Percentiles rank a stretch among this genome's conserved stretches.
Evolutionary conservation across 2,797 vertebrate genomes (phyloP).

Genomic region (Dicrostonyx torquatus): DNA sequence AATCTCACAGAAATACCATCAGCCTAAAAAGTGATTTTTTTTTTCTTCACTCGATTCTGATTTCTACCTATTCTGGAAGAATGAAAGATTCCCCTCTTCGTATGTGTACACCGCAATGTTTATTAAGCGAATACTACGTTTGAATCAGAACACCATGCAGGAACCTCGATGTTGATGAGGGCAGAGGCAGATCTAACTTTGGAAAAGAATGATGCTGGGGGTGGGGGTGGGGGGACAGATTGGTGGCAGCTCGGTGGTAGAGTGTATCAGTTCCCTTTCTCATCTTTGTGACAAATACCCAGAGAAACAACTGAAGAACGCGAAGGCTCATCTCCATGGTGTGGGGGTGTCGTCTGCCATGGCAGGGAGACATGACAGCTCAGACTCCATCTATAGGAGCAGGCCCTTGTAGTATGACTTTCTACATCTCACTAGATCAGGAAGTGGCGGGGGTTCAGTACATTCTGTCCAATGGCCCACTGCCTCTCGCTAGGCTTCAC

Average conservation of each 20-base stretch:
- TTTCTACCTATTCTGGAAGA: neutral
- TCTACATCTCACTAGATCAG: neutral
- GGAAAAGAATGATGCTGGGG: neutral
- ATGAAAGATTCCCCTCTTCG: neutral
- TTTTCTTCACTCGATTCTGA: neutral
- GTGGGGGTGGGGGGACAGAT: neutral
- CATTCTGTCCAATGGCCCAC: neutral
- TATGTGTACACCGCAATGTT: neutral
- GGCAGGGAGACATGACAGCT: neutral
- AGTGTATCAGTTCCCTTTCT: neutral
- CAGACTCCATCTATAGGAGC: neutral
- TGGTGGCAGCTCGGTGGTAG: neutral
- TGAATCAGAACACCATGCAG: neutral
- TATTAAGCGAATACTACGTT: neutral
- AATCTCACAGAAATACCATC: neutral
- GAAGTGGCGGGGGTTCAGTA: neutral
- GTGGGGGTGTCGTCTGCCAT: neutral
- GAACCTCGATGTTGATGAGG: fast-evolving
- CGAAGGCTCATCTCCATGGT: neutral
- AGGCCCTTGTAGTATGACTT: neutral
- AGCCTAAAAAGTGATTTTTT: neutral
- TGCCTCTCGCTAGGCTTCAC: neutral
- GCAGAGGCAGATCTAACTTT: neutral
- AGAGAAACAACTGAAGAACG: neutral
- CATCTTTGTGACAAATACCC: neutral